A percentile compares a stretch with the other conserved stretches of the same genome.
Evolutionary conservation across 2,797 vertebrate species (phyloP).

Genomic region (Gobio occitaniae): DNA sequence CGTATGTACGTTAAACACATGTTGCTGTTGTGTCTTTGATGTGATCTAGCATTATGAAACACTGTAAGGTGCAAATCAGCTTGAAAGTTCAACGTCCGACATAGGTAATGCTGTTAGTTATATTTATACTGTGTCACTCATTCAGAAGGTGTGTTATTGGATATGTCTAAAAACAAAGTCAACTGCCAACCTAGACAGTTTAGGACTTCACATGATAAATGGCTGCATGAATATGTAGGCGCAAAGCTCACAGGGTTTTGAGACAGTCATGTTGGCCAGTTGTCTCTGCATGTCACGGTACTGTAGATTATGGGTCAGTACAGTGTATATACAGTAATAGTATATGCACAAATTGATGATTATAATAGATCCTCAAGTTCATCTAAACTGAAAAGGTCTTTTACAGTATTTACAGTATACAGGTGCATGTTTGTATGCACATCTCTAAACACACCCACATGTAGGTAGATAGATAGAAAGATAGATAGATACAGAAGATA

Average conservation of each 20-base stretch:
- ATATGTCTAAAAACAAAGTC: background rate
- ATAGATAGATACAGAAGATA: background rate
- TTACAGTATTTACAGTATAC: background rate
- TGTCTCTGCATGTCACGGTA: constrained; percentile 26
- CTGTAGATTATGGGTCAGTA: background rate
- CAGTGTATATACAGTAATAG: background rate
- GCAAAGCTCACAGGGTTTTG: background rate
- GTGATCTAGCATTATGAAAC: constrained; percentile 26
- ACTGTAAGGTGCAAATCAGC: constrained; percentile 32
- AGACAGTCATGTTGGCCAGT: constrained; percentile 17
- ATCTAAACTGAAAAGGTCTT: background rate
- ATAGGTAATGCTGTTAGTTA: background rate
- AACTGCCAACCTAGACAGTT: background rate
- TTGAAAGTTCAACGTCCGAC: constrained; percentile 43
- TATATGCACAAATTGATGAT: background rate
- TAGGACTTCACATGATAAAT: background rate
- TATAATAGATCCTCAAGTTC: background rate
- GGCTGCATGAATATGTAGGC: background rate
- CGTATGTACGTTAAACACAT: background rate
- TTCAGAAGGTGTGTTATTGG: background rate
- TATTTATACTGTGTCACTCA: background rate
- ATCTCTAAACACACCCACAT: background rate
- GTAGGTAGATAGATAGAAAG: background rate
- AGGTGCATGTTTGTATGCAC: background rate
- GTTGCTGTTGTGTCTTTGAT: background rate